Evolutionary conservation across 2,797 vertebrate species (phyloP), one percentile per base, ranked within the genome.

Genomic region (Kryptopterus vitreolus): DNA sequence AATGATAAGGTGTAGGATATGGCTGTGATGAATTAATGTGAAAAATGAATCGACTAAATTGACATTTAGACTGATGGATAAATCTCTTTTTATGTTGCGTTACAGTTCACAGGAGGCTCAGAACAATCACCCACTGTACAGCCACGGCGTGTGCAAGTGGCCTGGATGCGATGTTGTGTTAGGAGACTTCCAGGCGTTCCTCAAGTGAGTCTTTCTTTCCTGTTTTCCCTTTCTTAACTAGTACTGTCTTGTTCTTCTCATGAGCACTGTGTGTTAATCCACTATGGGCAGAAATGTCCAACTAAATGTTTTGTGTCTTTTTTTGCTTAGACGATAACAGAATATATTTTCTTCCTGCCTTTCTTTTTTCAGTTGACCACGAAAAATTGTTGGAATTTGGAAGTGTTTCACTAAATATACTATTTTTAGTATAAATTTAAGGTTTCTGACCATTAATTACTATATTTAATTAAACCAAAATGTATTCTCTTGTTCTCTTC

Each of bases 71-170:
- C 3, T 26, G 35, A 38, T n/a, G 52, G 20, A 26, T 24, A 26
- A 58, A 46, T 20, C 33, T 58, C 0, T 59, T 20, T 59, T 48
- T 79, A 29, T 31, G 82, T 83, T 85, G 79, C 48, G 46, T 87
- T 97, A 95, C 87, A 93, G 94, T 82, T 90, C 95, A 77, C 91
- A 94, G 0, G 96, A 98, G 88, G 96, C 97, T 83, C 94, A 91
- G 86, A 95, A 94, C 70, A 95, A 91, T 87, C 97, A 99, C 66
- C 94, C 96, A 10, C 95, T 99, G 80, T 99, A 97, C 22, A 97
- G 97, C 86, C 98, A 99, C 2, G 97, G 98, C 0, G 98, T 99
- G 82, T 99, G 98, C 91, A 99, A 99, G 85, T 99, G 98, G 98
- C 96, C 98, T 0, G 98, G 98, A 90, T 99, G 98, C 69, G 98